A percentile compares a stretch with the other conserved stretches of the same genome.
Conservation (phyloP, 2,888 invertebrate species). For the Dyspetes luteomarginatus region DNA sequence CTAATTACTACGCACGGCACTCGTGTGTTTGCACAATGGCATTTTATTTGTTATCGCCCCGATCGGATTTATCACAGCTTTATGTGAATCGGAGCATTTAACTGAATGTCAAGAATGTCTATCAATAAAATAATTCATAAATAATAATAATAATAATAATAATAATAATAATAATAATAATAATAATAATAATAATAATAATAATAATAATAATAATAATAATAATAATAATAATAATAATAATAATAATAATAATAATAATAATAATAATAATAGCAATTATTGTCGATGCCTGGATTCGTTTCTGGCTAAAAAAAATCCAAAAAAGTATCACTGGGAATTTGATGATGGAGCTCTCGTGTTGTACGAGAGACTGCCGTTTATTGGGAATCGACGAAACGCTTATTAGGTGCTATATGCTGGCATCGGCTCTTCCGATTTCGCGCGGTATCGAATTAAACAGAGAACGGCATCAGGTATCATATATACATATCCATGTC, state of each 20-base stretch:
- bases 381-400: constrained; percentile 75
- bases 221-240: background rate
- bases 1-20: constrained; percentile 78
- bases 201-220: background rate
- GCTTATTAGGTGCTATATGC: constrained; percentile 71
- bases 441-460: constrained; percentile 68
- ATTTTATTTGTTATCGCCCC: constrained; percentile 78
- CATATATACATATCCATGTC: background rate
- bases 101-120: constrained; percentile 16
- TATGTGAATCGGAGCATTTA: constrained; percentile 73
- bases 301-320: background rate
- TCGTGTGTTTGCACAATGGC: constrained; percentile 71
- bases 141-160: background rate
- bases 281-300: background rate
- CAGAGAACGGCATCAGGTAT: constrained; percentile 55
- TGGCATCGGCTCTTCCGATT: constrained; percentile 64
- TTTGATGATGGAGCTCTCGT: constrained; percentile 2
- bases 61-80: constrained; percentile 75
- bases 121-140: background rate
- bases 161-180: background rate
- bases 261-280: background rate
- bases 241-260: background rate
- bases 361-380: constrained; percentile 66
- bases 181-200: background rate
- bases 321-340: background rate